Evolutionary conservation across 2,888 invertebrate species (phyloP), one percentile per base, ranked within the genome.

Genomic region (Chesias legatella): DNA sequence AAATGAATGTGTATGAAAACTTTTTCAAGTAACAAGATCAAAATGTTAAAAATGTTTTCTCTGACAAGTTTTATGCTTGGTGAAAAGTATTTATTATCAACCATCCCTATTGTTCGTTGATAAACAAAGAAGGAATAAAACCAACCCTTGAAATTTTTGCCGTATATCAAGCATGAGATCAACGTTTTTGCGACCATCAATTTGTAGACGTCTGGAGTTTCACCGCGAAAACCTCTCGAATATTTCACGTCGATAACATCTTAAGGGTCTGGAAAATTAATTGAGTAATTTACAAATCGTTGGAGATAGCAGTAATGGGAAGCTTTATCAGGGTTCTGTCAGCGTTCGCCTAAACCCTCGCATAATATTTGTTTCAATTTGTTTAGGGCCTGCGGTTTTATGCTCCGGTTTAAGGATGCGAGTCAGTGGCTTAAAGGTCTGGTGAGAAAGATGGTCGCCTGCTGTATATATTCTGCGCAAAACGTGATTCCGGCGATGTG

Each of bases 201-300:
- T 45, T 36, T 33, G 33, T 29, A 23, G 30, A 30, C 22, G 29
- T 36, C 45, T 40, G 43, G 32, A 22, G 35, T 26, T 37, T 40
- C 35, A 35, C 28, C 35, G 43, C 34, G 11, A 44, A 49, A 48
- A 48, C 44, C 41, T 41, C 45, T 47, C 46, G 44, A 56, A 67
- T 69, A 73, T 65, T 73, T 73, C 58, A 71, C 38, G 33, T 31
- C 44, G 73, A 73, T 73, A 72, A 32, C 47, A 68, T 72, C 70
- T 56, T 51, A 51, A 48, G 55, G 58, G 60, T 49, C 54, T 48
- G 48, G 43, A 59, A 45, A 70, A 71, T 72, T 73, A 73, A 72
- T 73, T 62, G 67, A 67, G 61, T 63, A 63, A 69, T 74, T 74
- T 68, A 66, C 72, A 72, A 73, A 73, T 73, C 70, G 63, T 60